Percentiles rank a stretch among this genome's conserved stretches.
Evolutionary conservation across 2,888 invertebrate genomes (phyloP).

Genomic region (Apamea monoglypha): DNA sequence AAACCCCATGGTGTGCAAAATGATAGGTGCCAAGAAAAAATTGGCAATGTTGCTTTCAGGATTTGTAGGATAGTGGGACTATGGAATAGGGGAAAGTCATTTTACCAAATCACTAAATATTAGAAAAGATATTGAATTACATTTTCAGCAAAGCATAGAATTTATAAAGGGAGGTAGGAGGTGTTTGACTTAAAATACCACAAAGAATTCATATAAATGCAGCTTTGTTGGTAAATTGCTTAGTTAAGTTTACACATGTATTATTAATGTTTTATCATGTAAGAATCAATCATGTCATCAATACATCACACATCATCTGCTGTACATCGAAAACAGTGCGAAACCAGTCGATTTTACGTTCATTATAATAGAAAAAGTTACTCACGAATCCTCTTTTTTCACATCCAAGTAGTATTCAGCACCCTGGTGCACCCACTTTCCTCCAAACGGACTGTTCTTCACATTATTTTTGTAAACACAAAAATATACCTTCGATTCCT

Average conservation of each 20-base stretch:
- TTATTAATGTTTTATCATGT: not conserved
- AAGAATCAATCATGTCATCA: too few species aligned
- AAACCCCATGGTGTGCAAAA: too few species aligned
- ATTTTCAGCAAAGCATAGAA: too few species aligned
- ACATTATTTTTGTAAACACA: constrained; percentile 77
- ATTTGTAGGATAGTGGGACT: too few species aligned
- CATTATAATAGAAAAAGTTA: constrained; percentile 25
- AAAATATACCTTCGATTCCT: constrained; percentile 79
- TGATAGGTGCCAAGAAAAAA: too few species aligned
- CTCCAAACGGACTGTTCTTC: constrained; percentile 77
- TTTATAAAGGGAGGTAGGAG: not conserved
- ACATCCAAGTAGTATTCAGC: constrained; percentile 82
- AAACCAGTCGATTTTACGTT: not conserved
- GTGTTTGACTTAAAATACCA: not conserved
- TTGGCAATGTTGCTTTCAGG: too few species aligned
- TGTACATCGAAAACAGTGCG: constrained; percentile 2
- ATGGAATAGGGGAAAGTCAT: too few species aligned
- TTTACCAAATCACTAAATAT: too few species aligned
- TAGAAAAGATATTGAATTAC: too few species aligned
- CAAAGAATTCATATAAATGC: constrained; percentile 8
- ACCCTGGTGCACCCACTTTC: constrained; percentile 90
- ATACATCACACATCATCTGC: too few species aligned
- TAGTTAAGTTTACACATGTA: not conserved
- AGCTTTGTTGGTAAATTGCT: not conserved
- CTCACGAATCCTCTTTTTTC: constrained; percentile 68